These are phyloP conservation scores for Forbesichthys papilliferus DNA, from an alignment of 2,113 vertebrate genomes.

Conservation along the genomic window DNA sequence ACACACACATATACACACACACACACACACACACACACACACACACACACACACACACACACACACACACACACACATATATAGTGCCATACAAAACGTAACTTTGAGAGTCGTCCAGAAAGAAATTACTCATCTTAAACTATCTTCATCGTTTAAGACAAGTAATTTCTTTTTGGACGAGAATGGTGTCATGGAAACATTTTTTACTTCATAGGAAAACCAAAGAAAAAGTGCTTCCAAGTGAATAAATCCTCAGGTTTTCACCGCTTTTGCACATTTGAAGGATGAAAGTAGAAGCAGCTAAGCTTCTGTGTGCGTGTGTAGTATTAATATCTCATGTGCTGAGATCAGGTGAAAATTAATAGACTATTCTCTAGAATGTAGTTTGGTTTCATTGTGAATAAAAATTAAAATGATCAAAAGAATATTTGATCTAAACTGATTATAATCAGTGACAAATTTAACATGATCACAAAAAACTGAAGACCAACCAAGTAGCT, in stretches of 20 bases:
- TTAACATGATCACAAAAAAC: no score
- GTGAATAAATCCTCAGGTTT: constrained; percentile 6
- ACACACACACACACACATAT: no score
- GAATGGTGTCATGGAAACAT: constrained; percentile 11
- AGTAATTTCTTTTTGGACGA: neutral
- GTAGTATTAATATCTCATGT: neutral
- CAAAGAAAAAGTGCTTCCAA: constrained; percentile 4
- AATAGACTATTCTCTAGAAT: neutral
- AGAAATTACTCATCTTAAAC: no score
- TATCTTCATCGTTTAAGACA: constrained; percentile 29
- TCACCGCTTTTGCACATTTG: constrained; percentile 4
- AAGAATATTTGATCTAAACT: neutral
- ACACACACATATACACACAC: no score
- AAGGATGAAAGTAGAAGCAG: neutral
- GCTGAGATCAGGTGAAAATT: constrained; percentile 10
- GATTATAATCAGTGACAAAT: no score
- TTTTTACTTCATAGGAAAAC: neutral
- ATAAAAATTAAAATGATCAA: no score
- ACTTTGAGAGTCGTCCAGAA: constrained; percentile 48
- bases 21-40: no score
- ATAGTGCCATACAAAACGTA: neutral
- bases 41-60: no score
- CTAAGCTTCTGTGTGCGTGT: neutral
- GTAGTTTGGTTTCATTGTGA: neutral
- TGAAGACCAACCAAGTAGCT: no score